These are phyloP conservation scores for Troides aeacus DNA, from an alignment of 2,888 invertebrate genomes.

Conservation along the genomic window DNA sequence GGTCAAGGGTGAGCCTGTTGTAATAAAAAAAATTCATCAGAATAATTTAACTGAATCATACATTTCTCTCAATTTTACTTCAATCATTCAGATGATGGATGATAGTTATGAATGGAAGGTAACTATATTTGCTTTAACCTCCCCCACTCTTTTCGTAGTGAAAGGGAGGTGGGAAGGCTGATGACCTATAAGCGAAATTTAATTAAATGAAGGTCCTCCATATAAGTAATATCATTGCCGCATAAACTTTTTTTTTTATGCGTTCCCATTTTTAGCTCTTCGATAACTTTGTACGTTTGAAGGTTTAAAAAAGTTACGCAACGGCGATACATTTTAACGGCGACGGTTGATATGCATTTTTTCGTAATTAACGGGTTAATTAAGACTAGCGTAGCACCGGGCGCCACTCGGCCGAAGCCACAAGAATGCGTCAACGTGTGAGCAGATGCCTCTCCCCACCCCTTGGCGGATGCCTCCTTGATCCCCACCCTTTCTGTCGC, in stretches of 20 bases:
- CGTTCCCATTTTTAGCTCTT: neutral
- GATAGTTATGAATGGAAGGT: too few relatives aligned
- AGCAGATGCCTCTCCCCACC: slow-evolving; percentile 58
- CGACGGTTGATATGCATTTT: neutral
- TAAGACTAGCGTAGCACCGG: slow-evolving; percentile 38
- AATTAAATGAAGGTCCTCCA: too few relatives aligned
- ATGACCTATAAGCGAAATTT: too few relatives aligned
- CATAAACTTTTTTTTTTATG: neutral
- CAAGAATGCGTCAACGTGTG: slow-evolving; percentile 73
- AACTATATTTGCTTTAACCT: too few relatives aligned
- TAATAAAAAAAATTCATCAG: too few relatives aligned
- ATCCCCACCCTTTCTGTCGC: slow-evolving; percentile 34
- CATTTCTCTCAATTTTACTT: too few relatives aligned
- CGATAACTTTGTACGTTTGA: neutral
- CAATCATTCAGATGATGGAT: too few relatives aligned
- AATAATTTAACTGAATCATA: too few relatives aligned
- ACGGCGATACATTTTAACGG: slow-evolving; percentile 1
- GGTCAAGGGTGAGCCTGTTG: too few relatives aligned
- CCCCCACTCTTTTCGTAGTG: too few relatives aligned
- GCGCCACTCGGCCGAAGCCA: slow-evolving; percentile 61
- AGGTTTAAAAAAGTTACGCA: neutral
- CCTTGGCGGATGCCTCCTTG: slow-evolving; percentile 38
- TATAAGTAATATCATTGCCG: too few relatives aligned
- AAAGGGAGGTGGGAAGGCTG: too few relatives aligned
- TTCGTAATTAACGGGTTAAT: slow-evolving; percentile 17